Percentiles rank a stretch among this genome's conserved stretches.
Conservation (phyloP, 2,797 vertebrate species). For the Pseudochaenichthys georgianus region DNA sequence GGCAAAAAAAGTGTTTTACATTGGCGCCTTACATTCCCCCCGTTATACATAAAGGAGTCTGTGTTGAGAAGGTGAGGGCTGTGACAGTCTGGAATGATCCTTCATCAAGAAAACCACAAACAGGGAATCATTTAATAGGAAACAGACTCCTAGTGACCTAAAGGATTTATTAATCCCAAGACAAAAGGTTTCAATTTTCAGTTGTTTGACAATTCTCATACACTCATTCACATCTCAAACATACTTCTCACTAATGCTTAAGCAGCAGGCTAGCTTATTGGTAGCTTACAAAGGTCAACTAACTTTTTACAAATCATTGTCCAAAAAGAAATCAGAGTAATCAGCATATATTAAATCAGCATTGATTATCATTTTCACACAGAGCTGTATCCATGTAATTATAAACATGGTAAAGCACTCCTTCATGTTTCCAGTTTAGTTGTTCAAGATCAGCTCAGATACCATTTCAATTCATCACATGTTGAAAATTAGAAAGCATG, state of each 20-base stretch:
- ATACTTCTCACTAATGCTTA: slow-evolving; percentile 74
- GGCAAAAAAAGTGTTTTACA: slow-evolving; percentile 11
- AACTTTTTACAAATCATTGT: slow-evolving; percentile 85
- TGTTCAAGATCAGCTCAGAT: slow-evolving; percentile 67
- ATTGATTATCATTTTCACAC: slow-evolving; percentile 73
- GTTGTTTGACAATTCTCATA: slow-evolving; percentile 64
- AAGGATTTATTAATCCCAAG: slow-evolving; percentile 75
- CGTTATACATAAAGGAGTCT: slow-evolving; percentile 49
- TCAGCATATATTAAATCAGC: slow-evolving; percentile 84
- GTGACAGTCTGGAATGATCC: slow-evolving; percentile 72
- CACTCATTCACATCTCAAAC: slow-evolving; percentile 70
- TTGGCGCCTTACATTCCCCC: slow-evolving; percentile 59
- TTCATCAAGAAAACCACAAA: slow-evolving; percentile 66
- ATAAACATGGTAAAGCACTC: slow-evolving; percentile 76
- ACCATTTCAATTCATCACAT: slow-evolving; percentile 66
- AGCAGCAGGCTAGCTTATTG: slow-evolving; percentile 85
- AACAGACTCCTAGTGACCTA: slow-evolving; percentile 71
- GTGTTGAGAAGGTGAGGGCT: slow-evolving; percentile 57
- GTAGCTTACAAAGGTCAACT: slow-evolving; percentile 82
- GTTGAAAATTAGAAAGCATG: slow-evolving; percentile 65
- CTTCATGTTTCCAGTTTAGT: slow-evolving; percentile 74
- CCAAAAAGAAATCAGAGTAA: slow-evolving; percentile 75
- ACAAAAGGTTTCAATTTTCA: slow-evolving; percentile 64
- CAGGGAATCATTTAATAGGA: slow-evolving; percentile 65
- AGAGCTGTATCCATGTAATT: slow-evolving; percentile 67